Base-by-base conservation (phyloP, 2,888 invertebrate genomes). In the Lycocerus yunnanus region DNA sequence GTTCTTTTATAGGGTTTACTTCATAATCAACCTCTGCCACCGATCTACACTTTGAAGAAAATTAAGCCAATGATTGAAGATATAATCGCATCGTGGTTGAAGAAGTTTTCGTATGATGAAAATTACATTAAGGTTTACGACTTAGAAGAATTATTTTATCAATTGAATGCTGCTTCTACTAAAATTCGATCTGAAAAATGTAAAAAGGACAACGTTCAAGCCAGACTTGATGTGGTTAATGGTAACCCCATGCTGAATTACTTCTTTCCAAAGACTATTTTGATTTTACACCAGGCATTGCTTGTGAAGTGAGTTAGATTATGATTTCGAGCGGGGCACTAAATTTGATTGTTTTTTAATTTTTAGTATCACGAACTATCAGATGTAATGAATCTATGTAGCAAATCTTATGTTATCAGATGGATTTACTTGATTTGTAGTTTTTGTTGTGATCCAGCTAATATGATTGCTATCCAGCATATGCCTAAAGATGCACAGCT, bases 381-480 rank as follows among this genome's bases (percentile, higher is more conserved):
- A 1, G 88, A 88, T 70, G 83, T 70, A 1, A 71, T 74, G 6
- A 24, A 74, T 16, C 82, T 86, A 72, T 89, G 89, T 73, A 85
- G 88, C 0, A 79, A 85, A n/a, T 88, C 88, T 0, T 83, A 80
- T 74, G 87, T 88, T 0, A 83, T 82, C 2, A 85, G 89, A 5
- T 88, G 87, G 87, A 84, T 83, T 0, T 89, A 82, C 59, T 81
- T 82, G 5, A 85, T 89, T 21, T 85, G 87, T 14, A 88, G 88
- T 74, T 85, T 85, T 65, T 85, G 88, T 81, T 86, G 86, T 71
- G 73, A 16, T 3, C 0, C 15, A 15, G 5, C 4, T 9, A 13
- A 60, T 10, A 60, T 87, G 1, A 80, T 85, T 67, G 84, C 85
- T 0, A 88, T 88, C 0, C 84, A 83, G 11, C 89, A 89, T 80